Evolutionary conservation across 2,888 invertebrate species (phyloP).

Genomic region (Nasonia oneida): DNA sequence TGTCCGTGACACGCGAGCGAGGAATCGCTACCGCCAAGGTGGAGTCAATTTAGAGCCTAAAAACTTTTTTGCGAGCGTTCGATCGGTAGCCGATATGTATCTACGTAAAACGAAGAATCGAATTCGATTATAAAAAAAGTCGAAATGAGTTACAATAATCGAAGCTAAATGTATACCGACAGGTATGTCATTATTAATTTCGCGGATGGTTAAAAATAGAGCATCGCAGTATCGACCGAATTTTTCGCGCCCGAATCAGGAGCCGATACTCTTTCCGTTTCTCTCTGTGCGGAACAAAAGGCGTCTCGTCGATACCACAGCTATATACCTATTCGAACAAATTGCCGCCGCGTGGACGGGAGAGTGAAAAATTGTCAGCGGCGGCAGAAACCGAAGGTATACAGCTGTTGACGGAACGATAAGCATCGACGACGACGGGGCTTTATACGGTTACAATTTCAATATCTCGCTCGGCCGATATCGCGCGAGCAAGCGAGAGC

Average conservation of each 20-base stretch:
- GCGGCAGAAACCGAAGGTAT: not conserved
- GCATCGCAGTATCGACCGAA: not conserved
- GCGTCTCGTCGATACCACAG: not conserved
- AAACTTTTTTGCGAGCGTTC: constrained; percentile 11
- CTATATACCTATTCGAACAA: not conserved
- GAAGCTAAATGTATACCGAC: not conserved
- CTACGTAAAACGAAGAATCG: not conserved
- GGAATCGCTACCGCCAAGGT: constrained; percentile 24
- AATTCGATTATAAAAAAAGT: not conserved
- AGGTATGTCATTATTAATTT: not conserved
- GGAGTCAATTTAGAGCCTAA: constrained; percentile 20
- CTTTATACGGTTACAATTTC: constrained; percentile 6
- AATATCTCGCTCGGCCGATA: not conserved
- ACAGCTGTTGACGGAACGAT: not conserved
- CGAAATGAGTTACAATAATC: not conserved
- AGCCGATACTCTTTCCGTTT: not conserved
- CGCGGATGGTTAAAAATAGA: constrained; percentile 1
- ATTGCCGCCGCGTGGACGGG: not conserved
- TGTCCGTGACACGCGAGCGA: constrained; percentile 50
- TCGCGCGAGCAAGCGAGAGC: not conserved
- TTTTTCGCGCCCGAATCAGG: not conserved
- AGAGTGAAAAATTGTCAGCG: not conserved
- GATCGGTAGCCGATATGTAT: not conserved
- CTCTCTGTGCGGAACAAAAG: not conserved
- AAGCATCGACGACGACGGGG: not conserved